phyloP scores from a whole-genome alignment of 2,888 invertebrate genomes.

The Vesta saturnalis region DNA sequence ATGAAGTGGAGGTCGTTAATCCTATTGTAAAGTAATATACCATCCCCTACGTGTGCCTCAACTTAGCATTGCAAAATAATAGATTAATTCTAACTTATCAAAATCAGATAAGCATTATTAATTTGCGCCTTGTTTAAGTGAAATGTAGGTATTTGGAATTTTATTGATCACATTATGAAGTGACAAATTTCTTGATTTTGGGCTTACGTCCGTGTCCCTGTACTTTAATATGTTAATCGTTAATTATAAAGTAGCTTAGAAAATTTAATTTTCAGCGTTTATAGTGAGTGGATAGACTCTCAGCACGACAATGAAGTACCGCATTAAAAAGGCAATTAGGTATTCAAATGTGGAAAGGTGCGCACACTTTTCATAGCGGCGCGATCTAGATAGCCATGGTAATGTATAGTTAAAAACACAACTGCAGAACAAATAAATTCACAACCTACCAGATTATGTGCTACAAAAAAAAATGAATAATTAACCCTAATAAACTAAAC shows the following conservation, averaged over 20 bases:
- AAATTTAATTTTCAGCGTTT: slow-evolving; percentile 40
- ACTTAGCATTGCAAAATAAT: neutral
- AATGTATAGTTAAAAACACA: slow-evolving; percentile 39
- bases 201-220: neutral
- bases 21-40: slow-evolving; percentile 17
- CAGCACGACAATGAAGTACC: slow-evolving; percentile 37
- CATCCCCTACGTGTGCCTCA: slow-evolving; percentile 17
- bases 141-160: neutral
- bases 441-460: slow-evolving; percentile 29
- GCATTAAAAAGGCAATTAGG: slow-evolving; percentile 41
- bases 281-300: slow-evolving; percentile 35
- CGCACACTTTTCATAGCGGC: slow-evolving; percentile 44
- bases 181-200: neutral
- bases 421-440: slow-evolving; percentile 38
- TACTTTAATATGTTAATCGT: slow-evolving; percentile 35
- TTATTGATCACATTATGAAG: no score
- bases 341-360: slow-evolving; percentile 44
- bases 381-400: slow-evolving; percentile 43
- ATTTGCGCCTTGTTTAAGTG: neutral
- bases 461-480: slow-evolving; percentile 32
- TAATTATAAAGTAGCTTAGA: slow-evolving; percentile 39
- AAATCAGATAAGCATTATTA: neutral
- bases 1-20: slow-evolving; percentile 20
- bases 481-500: slow-evolving; percentile 17
- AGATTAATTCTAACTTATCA: slow-evolving; percentile 8